Percentiles rank a stretch among this genome's conserved stretches.
These are phyloP conservation scores for Drosophila mulleri DNA, from an alignment of 2,888 invertebrate genomes.

Conservation along the genomic window DNA sequence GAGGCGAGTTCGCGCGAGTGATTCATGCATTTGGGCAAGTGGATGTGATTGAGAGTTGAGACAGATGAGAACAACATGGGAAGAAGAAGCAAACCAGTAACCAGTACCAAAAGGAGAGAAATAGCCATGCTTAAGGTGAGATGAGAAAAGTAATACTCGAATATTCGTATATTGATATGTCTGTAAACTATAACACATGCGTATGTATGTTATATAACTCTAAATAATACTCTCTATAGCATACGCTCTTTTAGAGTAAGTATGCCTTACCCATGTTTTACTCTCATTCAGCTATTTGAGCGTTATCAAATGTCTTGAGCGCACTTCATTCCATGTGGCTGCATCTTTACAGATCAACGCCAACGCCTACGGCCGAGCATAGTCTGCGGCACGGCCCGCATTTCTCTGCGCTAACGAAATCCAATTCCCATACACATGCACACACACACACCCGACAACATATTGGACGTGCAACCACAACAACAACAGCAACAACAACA, in stretches of 20 bases:
- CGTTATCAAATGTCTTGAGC: constrained; percentile 14
- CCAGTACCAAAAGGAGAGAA: not conserved
- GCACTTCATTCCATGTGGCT: constrained; percentile 41
- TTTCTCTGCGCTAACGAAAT: constrained; percentile 27
- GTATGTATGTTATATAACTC: too few species aligned
- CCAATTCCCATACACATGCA: constrained; percentile 10
- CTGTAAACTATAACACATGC: not conserved
- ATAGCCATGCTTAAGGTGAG: too few species aligned
- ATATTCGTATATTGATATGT: not conserved
- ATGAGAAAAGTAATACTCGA: not conserved
- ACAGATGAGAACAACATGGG: not conserved
- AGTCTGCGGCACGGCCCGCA: constrained; percentile 42
- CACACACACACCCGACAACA: constrained; percentile 17
- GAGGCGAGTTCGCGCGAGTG: constrained; percentile 27
- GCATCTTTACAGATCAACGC: constrained; percentile 48
- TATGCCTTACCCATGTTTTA: not conserved
- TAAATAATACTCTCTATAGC: not conserved
- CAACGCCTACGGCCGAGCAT: constrained; percentile 29
- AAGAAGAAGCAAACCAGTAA: constrained; percentile 16
- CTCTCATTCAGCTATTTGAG: not conserved
- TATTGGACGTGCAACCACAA: constrained; percentile 42
- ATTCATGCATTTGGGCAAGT: constrained; percentile 43
- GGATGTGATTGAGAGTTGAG: constrained; percentile 15
- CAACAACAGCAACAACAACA: constrained; percentile 18
- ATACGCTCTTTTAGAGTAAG: not conserved